Base-by-base conservation (phyloP, 2,888 invertebrate species). In the Dicranocentrus wangi region DNA sequence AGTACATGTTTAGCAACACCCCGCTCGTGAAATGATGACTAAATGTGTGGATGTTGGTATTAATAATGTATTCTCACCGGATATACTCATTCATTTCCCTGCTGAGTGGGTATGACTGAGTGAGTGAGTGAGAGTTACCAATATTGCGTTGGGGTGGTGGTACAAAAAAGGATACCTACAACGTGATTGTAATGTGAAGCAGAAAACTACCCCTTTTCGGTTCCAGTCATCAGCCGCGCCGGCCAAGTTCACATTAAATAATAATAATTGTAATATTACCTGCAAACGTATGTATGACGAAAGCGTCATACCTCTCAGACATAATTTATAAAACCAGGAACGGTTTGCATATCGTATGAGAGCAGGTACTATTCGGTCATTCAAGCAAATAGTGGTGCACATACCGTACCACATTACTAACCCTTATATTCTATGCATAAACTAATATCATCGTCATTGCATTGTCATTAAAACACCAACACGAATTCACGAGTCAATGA, bases 41-140 rank as follows among this genome's bases (percentile, higher is more conserved):
- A 79, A 79, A 60, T 66, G 79, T 60, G 66, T 79, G 78, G 78
- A 78, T 65, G 70, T 70, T 58, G 70, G 78, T 27, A 70, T 70
- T 47, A 78, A 70, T 79, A 65, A 66, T 72, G 21, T 70, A 78
- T 78, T 78, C 78, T 66, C 71, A 79, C 79, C 79, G 79, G 79
- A 79, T 79, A 72, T 77, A 21, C 78, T 51, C 79, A 79, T 72
- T 72, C 79, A 72, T 66, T 79, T 79, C 60, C 79, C 71, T 27
- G 58, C 79, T 47, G 71, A 53, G 55, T 55, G n/a, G n/a, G n/a
- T n/a, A n/a, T n/a, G n/a, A n/a, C n/a, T n/a, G 10, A 47, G 19
- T 65, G 65, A 66, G 42, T 66, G 66, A 66, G 51, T 7, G 47
- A 39, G n/a, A 28, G 32, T 8, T 55, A 32, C n/a, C n/a, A 1